These are phyloP conservation scores for Cyclura pinguis DNA, from an alignment of 2,797 vertebrate species.

Conservation along the genomic window DNA sequence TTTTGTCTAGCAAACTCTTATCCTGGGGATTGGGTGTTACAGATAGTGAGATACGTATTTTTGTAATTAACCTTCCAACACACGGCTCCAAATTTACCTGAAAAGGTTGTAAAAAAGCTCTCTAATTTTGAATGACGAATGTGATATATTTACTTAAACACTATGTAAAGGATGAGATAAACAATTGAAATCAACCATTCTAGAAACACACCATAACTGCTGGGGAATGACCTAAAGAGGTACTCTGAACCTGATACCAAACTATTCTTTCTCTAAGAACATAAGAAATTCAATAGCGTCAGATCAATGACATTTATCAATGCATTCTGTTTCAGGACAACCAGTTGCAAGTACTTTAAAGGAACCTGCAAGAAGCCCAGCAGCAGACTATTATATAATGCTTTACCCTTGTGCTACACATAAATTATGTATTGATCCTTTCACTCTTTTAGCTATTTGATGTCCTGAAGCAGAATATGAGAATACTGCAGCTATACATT, in stretches of 20 bases:
- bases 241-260: not conserved
- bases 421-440: conserved; percentile 32
- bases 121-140: not conserved
- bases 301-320: conserved; percentile 28
- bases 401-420: conserved; percentile 3
- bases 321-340: conserved; percentile 17
- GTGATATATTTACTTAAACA: not conserved
- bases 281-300: conserved; percentile 20
- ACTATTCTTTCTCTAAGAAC: not conserved
- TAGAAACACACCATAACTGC: not conserved
- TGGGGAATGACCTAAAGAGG: not conserved
- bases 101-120: not conserved
- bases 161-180: not conserved
- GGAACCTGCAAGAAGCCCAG: not conserved
- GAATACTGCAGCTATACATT: not conserved
- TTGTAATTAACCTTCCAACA: not conserved
- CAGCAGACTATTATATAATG: conserved; percentile 12
- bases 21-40: not conserved
- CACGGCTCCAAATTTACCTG: not conserved
- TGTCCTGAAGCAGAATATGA: not conserved
- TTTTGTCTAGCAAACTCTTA: not conserved
- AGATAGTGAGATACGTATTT: not conserved
- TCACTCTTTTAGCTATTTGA: conserved; percentile 16
- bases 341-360: not conserved
- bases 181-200: not conserved